phyloP scores from a whole-genome alignment of 2,888 invertebrate species.

The Conistra vaccinii region DNA sequence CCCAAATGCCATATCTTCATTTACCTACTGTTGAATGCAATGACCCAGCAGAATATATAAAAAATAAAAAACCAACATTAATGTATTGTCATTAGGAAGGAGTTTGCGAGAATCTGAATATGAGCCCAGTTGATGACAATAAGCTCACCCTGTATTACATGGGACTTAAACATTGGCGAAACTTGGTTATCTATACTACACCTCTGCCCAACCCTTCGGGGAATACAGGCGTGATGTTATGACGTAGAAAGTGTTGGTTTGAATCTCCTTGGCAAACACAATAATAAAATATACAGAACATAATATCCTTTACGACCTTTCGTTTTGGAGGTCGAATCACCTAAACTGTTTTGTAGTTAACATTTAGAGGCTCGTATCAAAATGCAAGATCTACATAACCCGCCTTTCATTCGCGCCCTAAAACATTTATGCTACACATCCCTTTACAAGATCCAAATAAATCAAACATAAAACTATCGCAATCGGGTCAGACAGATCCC shows the following conservation, averaged over 20 bases:
- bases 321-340: neutral
- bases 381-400: neutral
- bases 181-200: neutral
- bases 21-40: neutral
- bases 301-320: neutral
- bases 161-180: neutral
- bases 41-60: neutral
- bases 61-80: too few species aligned
- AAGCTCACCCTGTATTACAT: neutral
- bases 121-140: too few species aligned
- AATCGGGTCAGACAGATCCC: slow-evolving; percentile 19
- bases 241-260: neutral
- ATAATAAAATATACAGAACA: neutral
- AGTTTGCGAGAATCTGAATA: neutral
- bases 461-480: slow-evolving; percentile 35
- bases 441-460: neutral
- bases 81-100: neutral
- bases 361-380: neutral
- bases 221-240: too few species aligned
- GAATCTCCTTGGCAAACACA: neutral
- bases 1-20: neutral
- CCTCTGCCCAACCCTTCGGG: neutral
- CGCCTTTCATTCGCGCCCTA: neutral
- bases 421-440: slow-evolving; percentile 1
- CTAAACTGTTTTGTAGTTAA: neutral